Base-by-base conservation (phyloP, 2,888 invertebrate species). In the Amblyjoppa fuscipennis region DNA sequence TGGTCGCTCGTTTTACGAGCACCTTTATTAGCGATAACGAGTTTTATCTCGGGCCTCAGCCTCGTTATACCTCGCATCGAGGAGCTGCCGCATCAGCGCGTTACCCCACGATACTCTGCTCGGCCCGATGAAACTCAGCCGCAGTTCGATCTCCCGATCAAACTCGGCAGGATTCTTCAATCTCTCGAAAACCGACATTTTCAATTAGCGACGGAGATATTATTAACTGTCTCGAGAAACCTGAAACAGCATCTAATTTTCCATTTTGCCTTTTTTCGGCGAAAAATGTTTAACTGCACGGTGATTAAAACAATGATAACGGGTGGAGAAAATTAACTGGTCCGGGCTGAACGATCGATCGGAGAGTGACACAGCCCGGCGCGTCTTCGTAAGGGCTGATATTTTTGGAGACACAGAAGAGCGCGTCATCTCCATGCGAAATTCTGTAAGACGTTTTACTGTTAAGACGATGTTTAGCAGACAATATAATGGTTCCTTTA, bases 11-110 rank as follows among this genome's bases (percentile, higher is more conserved):
- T 85, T 91, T 92, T 91, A 91, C 89, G 91, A 89, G 87, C 89
- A 89, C 78, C 89, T 91, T 91, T 91, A 91, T 90, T 91, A 90
- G 88, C 88, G 89, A 91, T 91, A 90, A 90, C 90, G 89, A 90
- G 89, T 89, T 90, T 91, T 91, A 90, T 91, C 91, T 90, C 87
- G 89, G 89, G 89, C 87, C 89, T 87, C 83, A 13, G 84, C 86
- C 89, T 90, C 90, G 90, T 90, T 91, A 88, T 88, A 87, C 84
- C 74, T 61, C 45, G 74, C 45, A 61, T 41, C 59, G 64, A 64
- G 34, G 64, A 64, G 34, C 34, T n/a, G 64, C 64, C 64, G 34
- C 64, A n/a, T 34, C 59, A 28, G 59, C 59, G 2, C 56, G 25
- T 9, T 56, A 31, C 59, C 13, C 61, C 31, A 28, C 61, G 31